Base-by-base conservation (phyloP, 2,888 invertebrate species). In the Cataglyphis livida region DNA sequence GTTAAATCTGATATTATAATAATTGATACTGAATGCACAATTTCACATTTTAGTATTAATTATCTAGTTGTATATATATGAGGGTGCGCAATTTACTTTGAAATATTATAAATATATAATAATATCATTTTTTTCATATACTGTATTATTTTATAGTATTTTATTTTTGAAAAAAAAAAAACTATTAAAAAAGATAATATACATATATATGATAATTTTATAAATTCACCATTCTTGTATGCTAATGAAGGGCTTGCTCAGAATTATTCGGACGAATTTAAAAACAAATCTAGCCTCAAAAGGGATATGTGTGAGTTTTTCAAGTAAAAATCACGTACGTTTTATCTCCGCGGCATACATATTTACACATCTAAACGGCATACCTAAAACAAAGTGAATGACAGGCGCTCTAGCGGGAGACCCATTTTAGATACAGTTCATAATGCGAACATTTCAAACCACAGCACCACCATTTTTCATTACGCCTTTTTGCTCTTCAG, bases 381-480 rank as follows among this genome's bases (percentile, higher is more conserved):
- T 51, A 51, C n/a, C 48, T 74, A 78, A 85, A 87, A 83, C 74
- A 59, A 62, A 41, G 28, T 82, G 81, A 86, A 83, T 85, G 87
- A 65, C 57, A 75, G 82, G 62, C 59, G 41, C 41, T 51, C 48
- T 82, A 68, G 57, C 70, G 44, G 73, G 87, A 83, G 86, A 84
- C 61, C 82, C 83, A 82, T 89, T 89, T 88, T 82, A 89, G 85
- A 89, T 85, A 88, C 82, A 89, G 85, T 76, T 82, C 87, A 87
- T 88, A 89, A 88, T 84, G 83, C 71, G 21, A 65, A 78, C 85
- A 84, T 89, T 71, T 87, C 78, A 87, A 88, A 89, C 81, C 81
- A 74, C 65, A 66, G 35, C 73, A 68, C 76, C 71, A 86, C 59
- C 65, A 82, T 85, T 89, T 89, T 85, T 88, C 86, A 85, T 89